Evolutionary conservation across 2,888 invertebrate genomes (phyloP).

Genomic region (Rotaria magnacalcarata): DNA sequence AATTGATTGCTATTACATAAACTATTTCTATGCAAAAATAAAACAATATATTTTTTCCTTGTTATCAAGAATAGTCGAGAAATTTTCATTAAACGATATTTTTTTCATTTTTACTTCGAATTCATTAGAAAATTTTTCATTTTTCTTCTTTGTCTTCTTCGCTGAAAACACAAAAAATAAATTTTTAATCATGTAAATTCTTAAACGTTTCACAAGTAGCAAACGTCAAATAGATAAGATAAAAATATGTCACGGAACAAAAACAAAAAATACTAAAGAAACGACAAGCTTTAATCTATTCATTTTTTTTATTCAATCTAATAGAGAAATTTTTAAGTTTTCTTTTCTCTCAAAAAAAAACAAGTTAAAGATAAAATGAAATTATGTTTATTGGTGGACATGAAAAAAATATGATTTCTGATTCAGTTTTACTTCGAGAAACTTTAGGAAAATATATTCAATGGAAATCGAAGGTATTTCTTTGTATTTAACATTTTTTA

Average conservation of each 20-base stretch:
- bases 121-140: no score
- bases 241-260: not conserved
- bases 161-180: not conserved
- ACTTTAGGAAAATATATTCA: not conserved
- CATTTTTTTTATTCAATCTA: not conserved
- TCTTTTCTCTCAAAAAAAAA: not conserved
- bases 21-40: no score
- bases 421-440: not conserved
- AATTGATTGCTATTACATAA: no score
- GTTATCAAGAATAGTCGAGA: no score
- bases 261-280: no score
- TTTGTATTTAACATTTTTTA: no score
- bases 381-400: constrained; percentile 2
- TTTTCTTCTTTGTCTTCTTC: not conserved
- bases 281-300: not conserved
- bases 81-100: no score
- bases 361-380: not conserved
- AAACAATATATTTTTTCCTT: no score
- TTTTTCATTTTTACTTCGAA: no score
- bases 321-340: no score
- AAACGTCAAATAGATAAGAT: not conserved
- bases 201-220: not conserved
- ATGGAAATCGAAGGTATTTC: not conserved
- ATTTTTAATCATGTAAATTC: not conserved
- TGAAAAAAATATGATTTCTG: not conserved